Evolutionary conservation across 2,888 invertebrate genomes (phyloP), one percentile per base, ranked within the genome.

Genomic region (Molorchus minor): DNA sequence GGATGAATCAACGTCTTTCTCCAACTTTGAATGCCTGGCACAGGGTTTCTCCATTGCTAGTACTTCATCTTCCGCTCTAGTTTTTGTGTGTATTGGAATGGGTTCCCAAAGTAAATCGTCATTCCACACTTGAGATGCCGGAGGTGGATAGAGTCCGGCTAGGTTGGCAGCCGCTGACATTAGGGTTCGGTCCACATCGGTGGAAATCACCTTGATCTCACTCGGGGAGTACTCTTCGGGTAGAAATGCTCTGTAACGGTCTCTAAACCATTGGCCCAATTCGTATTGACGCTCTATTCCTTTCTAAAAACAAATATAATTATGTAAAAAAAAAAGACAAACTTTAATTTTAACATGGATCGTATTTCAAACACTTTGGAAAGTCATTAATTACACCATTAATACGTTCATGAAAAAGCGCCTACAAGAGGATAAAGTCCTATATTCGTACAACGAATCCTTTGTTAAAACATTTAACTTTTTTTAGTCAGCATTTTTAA

Each of bases 171-270:
- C 85, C 0, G 93, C 95, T 58, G 93, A 94, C 91, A 93, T 93
- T 10, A 96, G 80, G 0, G 95, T 93, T 17, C 96, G 87, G 80
- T 96, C 94, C 13, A 90, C 88, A 80, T 94, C 92, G 0, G 95
- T 93, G 43, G 93, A 91, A 46, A 84, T 80, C 1, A 89, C 80
- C 69, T 81, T 82, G 30, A 90, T 81, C 71, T 87, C 82, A 19
- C 83, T 79, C 19, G 77, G 79, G 3, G 83, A 81, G 72, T 88
- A 90, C 3, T 72, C 72, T 1, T 76, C 69, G 15, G 82, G 81
- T 3, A 88, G 65, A 44, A 89, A 83, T 69, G 86, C 81, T 35
- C 80, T 76, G 78, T 94, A 95, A n/a, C 92, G 84, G 40, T 84
- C 78, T 15, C 91, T 82, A 1, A 64, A 46, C 61, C 61, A 64